Base-by-base conservation (phyloP, 2,797 vertebrate genomes). In the Gila robusta region DNA sequence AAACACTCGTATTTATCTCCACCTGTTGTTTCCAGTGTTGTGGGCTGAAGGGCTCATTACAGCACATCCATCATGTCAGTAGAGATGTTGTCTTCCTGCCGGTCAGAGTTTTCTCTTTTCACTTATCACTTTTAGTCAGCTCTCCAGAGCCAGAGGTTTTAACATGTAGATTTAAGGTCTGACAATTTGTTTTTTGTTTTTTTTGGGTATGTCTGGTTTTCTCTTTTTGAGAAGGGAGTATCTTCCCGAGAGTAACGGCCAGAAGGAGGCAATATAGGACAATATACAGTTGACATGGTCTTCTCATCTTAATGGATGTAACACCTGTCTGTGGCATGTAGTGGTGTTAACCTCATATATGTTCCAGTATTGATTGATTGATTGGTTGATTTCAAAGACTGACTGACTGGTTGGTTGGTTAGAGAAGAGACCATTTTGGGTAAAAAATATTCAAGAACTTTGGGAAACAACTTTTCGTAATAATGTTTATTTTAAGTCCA, bases 261-360 rank as follows among this genome's bases (percentile, higher is more conserved):
- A 95, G 90, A 88, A 94, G 94, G 84, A 92, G 94, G 92, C 92
- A 86, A 81, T 88, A 76, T 87, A 88, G 86, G 64, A 49, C 56
- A 66, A 85, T 35, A 44, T 17, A 41, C 32, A 52, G 3, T 41
- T 77, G 8, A 41, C 17, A 41, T 49, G 64, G 28, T 28, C n/a
- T 16, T 41, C 28, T 1, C 0, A 7, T 44, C 41, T 49, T 37
- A 2, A 41, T 6, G 28, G 2, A 19, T 12, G 0, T 10, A 28
- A 64, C 17, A 32, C 6, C 8, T 35, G 23, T 39, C 6, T 37
- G 23, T 44, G 1, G 19, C 1, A 11, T 35, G 32, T 21, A 28
- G 44, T 32, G 26, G n/a, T 3, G 72, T 37, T 54, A 56, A 56
- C 5, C 26, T 49, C 26, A 8, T 37, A 37, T 37, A 59, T 52